Evolutionary conservation across 2,113 vertebrate species (phyloP).

Genomic region (Perca schrenkii): DNA sequence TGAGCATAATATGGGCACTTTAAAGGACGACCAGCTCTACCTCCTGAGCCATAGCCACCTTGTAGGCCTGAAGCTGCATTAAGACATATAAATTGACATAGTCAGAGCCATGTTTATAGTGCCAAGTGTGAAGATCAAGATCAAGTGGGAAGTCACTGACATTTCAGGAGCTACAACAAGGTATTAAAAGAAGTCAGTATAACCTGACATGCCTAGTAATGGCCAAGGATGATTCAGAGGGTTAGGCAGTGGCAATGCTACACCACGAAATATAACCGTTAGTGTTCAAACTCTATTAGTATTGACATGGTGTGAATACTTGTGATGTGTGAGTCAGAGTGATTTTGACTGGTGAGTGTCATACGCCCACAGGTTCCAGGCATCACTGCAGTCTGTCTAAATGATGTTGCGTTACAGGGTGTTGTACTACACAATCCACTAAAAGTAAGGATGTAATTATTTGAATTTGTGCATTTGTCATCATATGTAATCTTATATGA

Average conservation of each 20-base stretch:
- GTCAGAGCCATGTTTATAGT: background rate
- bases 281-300: slow-evolving; percentile 43
- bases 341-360: slow-evolving; percentile 67
- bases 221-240: slow-evolving; percentile 42
- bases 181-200: slow-evolving; percentile 10
- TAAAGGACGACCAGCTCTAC: too few relatives aligned
- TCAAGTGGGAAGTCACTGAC: background rate
- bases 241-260: background rate
- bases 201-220: slow-evolving; percentile 21
- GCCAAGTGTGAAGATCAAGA: background rate
- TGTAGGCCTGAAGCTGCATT: background rate
- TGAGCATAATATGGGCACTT: too few relatives aligned
- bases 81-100: background rate
- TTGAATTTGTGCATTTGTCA: slow-evolving; percentile 3
- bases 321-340: slow-evolving; percentile 67
- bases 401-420: slow-evolving; percentile 42
- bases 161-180: slow-evolving; percentile 21
- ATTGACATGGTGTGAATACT: slow-evolving; percentile 50
- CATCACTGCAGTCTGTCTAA: slow-evolving; percentile 37
- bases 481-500: background rate
- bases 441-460: background rate
- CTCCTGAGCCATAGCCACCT: too few relatives aligned
- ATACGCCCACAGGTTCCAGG: slow-evolving; percentile 55
- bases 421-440: background rate
- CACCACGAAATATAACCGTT: slow-evolving; percentile 54